Conservation (phyloP, 2,888 invertebrate genomes). For the Cancer borealis region DNA sequence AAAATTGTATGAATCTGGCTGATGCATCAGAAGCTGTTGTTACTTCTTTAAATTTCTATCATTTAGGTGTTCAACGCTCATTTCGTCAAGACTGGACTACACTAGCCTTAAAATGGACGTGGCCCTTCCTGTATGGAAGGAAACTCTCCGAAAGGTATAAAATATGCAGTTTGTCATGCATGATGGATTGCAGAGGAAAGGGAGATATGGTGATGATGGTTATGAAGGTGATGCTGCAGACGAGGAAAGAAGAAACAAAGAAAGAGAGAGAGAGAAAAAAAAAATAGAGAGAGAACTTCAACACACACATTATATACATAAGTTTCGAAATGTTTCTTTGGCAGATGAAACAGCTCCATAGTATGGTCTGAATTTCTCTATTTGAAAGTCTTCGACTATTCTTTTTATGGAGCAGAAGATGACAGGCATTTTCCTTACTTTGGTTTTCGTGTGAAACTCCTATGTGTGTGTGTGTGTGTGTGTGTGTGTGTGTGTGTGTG, state of each 20-base stretch:
- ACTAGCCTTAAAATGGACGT: background rate
- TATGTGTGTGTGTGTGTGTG: conserved; percentile 4
- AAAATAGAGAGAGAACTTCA: background rate
- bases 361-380: background rate
- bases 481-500: too few relatives aligned
- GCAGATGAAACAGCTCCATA: background rate
- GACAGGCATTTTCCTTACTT: background rate
- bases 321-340: background rate
- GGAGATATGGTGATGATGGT: background rate
- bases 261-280: too few relatives aligned
- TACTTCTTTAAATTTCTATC: background rate
- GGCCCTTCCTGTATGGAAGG: background rate
- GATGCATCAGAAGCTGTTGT: background rate
- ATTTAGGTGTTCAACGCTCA: background rate
- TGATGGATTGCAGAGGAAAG: background rate
- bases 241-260: too few relatives aligned
- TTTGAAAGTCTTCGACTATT: background rate
- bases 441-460: background rate
- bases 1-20: background rate
- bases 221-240: background rate
- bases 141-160: background rate
- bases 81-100: background rate
- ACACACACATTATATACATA: background rate
- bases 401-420: background rate
- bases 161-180: background rate